Evolutionary conservation across 2,113 vertebrate species (phyloP), one percentile per base, ranked within the genome.

Genomic region (Caracal caracal): DNA sequence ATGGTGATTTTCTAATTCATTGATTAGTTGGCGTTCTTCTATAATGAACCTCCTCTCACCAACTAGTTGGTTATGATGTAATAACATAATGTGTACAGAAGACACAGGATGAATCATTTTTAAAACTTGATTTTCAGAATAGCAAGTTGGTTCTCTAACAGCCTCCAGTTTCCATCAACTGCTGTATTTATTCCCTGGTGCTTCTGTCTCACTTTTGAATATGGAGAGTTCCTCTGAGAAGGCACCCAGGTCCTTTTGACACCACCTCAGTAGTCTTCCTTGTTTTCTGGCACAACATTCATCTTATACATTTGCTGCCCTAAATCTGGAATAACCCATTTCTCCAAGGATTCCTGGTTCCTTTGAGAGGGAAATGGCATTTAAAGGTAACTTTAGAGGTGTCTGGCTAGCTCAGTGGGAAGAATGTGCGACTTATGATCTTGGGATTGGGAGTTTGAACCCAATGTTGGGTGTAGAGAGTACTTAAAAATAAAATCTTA

Each of bases 1-100:
- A 75, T 65, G 22, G 71, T 56, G n/a, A 68, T 43, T 90, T 51
- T 86, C 73, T 82, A 91, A 86, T 86, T 80, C 53, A 95, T 49
- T 33, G 63, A 56, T 66, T 61, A 82, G 20, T 8, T 87, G 26
- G 30, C 43, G 51, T 90, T 81, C 49, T 76, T 65, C n/a, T 8
- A 81, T 26, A 76, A 94, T 81, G 47, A 93, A 33, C 16, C 92
- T 95, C 40, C 86, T 65, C 37, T 81, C 33, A 75, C 49, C 30
- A 80, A 40, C 33, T 65, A 35, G 68, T 30, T 90, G 26, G 43
- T 79, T 94, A 78, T 17, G 70, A 47, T 63, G 12, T 10, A 47
- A 47, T 76, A 84, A 92, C 17, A 51, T 33, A 47, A 78, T 68
- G 22, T 84, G 80, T 61, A 90, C 13, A 93, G 30, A 84, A 79